phyloP scores from a whole-genome alignment of 1,140 invertebrate species.

The Anagrus nilaparvatae region DNA sequence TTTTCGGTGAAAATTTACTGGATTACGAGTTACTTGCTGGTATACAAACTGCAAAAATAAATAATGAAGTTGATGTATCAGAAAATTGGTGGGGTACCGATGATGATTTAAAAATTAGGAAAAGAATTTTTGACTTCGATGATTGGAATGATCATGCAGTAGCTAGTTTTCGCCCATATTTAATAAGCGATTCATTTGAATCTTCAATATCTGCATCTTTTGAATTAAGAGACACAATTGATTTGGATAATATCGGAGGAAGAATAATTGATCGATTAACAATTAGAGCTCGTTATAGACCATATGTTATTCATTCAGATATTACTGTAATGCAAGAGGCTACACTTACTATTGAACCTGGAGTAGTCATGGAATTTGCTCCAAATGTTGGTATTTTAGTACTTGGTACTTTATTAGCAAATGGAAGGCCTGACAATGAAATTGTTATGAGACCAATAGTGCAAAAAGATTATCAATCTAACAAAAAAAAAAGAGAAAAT shows the following conservation, averaged over 20 bases:
- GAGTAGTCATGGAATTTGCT: slow-evolving; percentile 87
- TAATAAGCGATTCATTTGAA: slow-evolving; percentile 65
- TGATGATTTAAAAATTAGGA: slow-evolving; percentile 57
- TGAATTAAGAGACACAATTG: slow-evolving; percentile 40
- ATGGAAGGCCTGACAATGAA: slow-evolving; percentile 66
- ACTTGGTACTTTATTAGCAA: slow-evolving; percentile 79
- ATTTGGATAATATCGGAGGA: slow-evolving; percentile 71
- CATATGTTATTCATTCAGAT: slow-evolving; percentile 82
- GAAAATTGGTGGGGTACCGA: slow-evolving; percentile 95
- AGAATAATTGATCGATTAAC: slow-evolving; percentile 64
- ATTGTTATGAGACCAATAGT: slow-evolving; percentile 73
- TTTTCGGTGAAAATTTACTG: slow-evolving; percentile 78
- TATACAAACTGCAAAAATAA: slow-evolving; percentile 74
- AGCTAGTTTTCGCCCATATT: slow-evolving; percentile 79
- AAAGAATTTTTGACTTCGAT: slow-evolving; percentile 96
- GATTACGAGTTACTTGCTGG: slow-evolving; percentile 92
- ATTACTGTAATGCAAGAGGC: slow-evolving; percentile 92
- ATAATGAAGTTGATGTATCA: slow-evolving; percentile 76
- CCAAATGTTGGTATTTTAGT: slow-evolving; percentile 96
- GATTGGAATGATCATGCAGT: slow-evolving; percentile 98
- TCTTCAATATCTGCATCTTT: slow-evolving; percentile 64
- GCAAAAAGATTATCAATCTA: slow-evolving; percentile 8
- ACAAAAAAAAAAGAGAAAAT: slow-evolving; percentile 14
- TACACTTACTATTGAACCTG: slow-evolving; percentile 78
- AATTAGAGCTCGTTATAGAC: slow-evolving; percentile 53